phyloP scores from a whole-genome alignment of 2,797 vertebrate genomes.

The Borostomias antarcticus region DNA sequence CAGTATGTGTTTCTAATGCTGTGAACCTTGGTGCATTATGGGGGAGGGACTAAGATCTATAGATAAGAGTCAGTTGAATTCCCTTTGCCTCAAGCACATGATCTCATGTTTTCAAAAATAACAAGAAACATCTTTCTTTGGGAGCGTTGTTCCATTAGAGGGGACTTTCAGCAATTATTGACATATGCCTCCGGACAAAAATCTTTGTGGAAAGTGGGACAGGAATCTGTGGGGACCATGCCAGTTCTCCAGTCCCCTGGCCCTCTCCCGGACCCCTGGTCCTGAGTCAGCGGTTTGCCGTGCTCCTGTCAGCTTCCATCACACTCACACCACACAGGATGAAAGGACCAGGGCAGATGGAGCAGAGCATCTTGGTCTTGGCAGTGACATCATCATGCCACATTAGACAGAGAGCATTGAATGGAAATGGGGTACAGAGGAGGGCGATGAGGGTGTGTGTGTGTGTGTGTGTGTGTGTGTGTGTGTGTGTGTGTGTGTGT shows the following conservation, averaged over 20 bases:
- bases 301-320: slow-evolving; percentile 69
- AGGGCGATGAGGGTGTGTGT: slow-evolving; percentile 21
- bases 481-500: background rate
- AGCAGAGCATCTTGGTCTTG: slow-evolving; percentile 61
- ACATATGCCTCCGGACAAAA: background rate
- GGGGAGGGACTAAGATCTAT: slow-evolving; percentile 11
- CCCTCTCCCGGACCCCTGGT: slow-evolving; percentile 11
- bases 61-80: background rate
- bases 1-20: slow-evolving; percentile 19
- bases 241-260: slow-evolving; percentile 13
- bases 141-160: background rate
- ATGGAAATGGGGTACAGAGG: slow-evolving; percentile 17
- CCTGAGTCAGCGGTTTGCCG: slow-evolving; percentile 66
- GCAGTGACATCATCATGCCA: slow-evolving; percentile 61
- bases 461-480: slow-evolving; percentile 5
- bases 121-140: background rate
- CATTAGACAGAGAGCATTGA: slow-evolving; percentile 49
- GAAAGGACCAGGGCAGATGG: slow-evolving; percentile 67
- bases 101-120: slow-evolving; percentile 1
- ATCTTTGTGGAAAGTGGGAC: background rate
- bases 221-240: slow-evolving; percentile 12
- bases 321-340: slow-evolving; percentile 65
- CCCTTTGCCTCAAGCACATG: background rate
- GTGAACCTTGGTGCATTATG: background rate
- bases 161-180: background rate